phyloP scores from a whole-genome alignment of 2,797 vertebrate genomes.

The Myotis findleyi region DNA sequence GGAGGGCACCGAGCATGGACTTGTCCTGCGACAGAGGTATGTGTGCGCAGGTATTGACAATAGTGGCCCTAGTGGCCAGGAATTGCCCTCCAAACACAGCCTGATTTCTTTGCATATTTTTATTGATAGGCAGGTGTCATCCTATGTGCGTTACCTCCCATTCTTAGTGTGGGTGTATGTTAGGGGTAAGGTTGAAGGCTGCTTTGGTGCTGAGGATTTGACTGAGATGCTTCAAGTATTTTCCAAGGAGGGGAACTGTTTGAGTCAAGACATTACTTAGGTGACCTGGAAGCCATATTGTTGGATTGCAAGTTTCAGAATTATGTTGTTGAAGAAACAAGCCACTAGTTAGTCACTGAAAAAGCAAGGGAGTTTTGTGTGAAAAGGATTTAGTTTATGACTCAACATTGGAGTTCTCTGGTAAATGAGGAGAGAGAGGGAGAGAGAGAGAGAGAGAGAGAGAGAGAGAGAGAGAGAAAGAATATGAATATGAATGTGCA shows the following conservation, averaged over 20 bases:
- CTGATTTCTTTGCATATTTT: not conserved
- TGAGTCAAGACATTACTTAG: not conserved
- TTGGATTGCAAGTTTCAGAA: slow-evolving; percentile 7
- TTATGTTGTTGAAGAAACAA: not conserved
- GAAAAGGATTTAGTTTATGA: not conserved
- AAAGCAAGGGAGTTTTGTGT: not conserved
- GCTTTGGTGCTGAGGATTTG: not conserved
- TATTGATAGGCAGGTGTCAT: not conserved
- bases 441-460: not conserved
- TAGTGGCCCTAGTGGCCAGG: not conserved
- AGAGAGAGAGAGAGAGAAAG: not conserved
- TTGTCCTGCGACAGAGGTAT: not conserved
- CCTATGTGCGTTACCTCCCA: not conserved
- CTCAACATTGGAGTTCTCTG: not conserved
- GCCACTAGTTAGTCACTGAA: not conserved
- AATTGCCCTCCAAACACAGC: not conserved
- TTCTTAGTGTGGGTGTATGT: not conserved
- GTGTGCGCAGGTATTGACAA: not conserved
- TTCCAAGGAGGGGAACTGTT: not conserved
- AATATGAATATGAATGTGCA: not conserved
- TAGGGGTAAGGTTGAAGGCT: not conserved
- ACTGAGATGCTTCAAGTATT: not conserved
- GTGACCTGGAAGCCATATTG: not conserved
- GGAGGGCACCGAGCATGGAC: not conserved
- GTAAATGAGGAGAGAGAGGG: not conserved